Evolutionary conservation across 2,113 vertebrate species (phyloP), one percentile per base, ranked within the genome.

Genomic region (Suncus etruscus): DNA sequence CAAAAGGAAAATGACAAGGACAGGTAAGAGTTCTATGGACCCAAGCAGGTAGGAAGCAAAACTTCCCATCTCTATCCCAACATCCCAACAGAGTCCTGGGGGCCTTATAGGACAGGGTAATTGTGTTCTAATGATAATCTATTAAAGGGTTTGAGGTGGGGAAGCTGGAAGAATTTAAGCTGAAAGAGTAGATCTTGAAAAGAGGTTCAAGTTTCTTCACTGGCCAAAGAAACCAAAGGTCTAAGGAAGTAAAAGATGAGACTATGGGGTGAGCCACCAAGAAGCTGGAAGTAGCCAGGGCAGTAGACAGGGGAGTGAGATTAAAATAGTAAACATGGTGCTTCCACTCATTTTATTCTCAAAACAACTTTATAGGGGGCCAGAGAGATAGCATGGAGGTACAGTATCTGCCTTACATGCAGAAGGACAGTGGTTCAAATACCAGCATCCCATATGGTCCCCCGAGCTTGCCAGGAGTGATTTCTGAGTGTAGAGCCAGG

Each of bases 181-280:
- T 94, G 6, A 85, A 85, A 95, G 48, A 87, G 24, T 22, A 91
- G 50, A 70, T 72, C 48, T 54, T 87, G 66, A 83, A 75, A 74
- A 74, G 65, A 76, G 63, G 22, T 50, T 61, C 39, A 94, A 25
- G 73, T 79, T 92, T 89, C 75, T 77, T 84, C 39, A 27, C 39
- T 82, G 79, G 72, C 83, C 74, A 74, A 31, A 80, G 2, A 87
- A 58, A 83, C 50, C 76, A 54, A 39, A 77, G 47, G 81, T 83
- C 63, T 54, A 79, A 58, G 24, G 54, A 92, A 18, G 25, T 87
- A 32, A 92, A 25, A 39, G 54, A 74, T 61, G 14, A 65, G 29
- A 78, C 25, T 58, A 6, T 15, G 9, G 47, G 51, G 22, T 69
- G 75, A 72, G 47, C 39, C 12, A 10, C 29, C 32, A 54, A 39